These are phyloP conservation scores for Polypedilum pembai DNA, from an alignment of 1,140 invertebrate genomes.

Conservation along the genomic window DNA sequence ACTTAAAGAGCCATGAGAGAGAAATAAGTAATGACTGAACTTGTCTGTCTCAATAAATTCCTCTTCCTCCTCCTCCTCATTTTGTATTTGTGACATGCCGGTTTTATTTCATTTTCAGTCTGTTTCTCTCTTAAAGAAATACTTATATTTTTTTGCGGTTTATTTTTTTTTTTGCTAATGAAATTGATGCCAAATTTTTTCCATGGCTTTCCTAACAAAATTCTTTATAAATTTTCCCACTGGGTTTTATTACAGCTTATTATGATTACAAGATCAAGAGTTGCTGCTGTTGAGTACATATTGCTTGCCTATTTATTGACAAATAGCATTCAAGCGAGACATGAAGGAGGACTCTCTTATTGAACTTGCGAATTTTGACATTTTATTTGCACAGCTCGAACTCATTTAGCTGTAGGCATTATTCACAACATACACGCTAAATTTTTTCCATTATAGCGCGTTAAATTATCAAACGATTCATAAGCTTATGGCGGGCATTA, in stretches of 20 bases:
- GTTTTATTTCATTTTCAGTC: neutral
- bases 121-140: too few relatives aligned
- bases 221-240: too few relatives aligned
- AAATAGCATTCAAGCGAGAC: too few relatives aligned
- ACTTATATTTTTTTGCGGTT: too few relatives aligned
- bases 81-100: neutral
- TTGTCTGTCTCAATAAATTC: slow-evolving; percentile 27
- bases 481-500: neutral
- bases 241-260: too few relatives aligned
- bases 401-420: neutral
- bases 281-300: too few relatives aligned
- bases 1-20: neutral
- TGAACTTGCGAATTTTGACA: neutral
- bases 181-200: too few relatives aligned
- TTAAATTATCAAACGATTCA: neutral
- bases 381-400: neutral
- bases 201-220: too few relatives aligned
- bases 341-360: too few relatives aligned
- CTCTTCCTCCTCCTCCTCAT: neutral
- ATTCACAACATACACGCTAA: neutral
- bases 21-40: slow-evolving; percentile 7
- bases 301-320: too few relatives aligned
- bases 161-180: too few relatives aligned
- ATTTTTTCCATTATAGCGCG: neutral
- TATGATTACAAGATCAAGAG: too few relatives aligned